These are phyloP conservation scores for Anthrax anthrax DNA, from an alignment of 2,888 invertebrate species.

Conservation along the genomic window DNA sequence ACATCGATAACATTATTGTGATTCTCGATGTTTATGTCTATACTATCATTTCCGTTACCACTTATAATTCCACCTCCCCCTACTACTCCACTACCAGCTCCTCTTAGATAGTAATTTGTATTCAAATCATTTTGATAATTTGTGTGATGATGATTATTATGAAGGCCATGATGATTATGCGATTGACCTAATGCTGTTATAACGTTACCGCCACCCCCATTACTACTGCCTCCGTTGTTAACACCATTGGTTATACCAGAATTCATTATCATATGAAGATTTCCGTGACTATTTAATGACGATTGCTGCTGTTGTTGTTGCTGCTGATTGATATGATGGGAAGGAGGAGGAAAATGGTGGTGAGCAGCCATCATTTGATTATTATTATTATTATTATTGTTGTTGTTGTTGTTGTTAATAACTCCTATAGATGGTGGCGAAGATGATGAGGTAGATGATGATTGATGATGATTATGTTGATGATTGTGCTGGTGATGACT, in stretches of 20 bases:
- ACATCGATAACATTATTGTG: not conserved
- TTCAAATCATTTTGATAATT: slow-evolving; percentile 14
- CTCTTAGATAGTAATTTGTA: slow-evolving; percentile 13
- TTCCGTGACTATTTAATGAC: slow-evolving; percentile 6
- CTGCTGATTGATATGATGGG: not conserved
- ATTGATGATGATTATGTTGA: slow-evolving; percentile 21
- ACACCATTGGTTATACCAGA: slow-evolving; percentile 7
- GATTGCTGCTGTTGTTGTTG: slow-evolving; percentile 6
- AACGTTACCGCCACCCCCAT: not conserved
- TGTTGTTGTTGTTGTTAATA: slow-evolving; percentile 3
- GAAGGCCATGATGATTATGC: slow-evolving; percentile 13
- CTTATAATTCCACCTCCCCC: slow-evolving; percentile 1
- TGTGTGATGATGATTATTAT: slow-evolving; percentile 12
- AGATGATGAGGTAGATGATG: slow-evolving; percentile 21
- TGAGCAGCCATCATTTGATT: slow-evolving; percentile 10
- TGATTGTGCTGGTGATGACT: slow-evolving; percentile 18
- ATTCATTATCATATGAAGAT: slow-evolving; percentile 11
- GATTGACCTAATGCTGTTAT: slow-evolving; percentile 1
- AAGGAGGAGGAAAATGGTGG: no score
- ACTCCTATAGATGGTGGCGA: slow-evolving; percentile 18
- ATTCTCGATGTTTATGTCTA: not conserved
- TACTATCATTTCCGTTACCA: slow-evolving; percentile 11
- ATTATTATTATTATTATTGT: slow-evolving; percentile 8
- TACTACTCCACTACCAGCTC: slow-evolving; percentile 8
- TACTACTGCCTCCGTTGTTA: not conserved